Evolutionary conservation across 2,888 invertebrate species (phyloP).

Genomic region (Tenthredo mesomela): DNA sequence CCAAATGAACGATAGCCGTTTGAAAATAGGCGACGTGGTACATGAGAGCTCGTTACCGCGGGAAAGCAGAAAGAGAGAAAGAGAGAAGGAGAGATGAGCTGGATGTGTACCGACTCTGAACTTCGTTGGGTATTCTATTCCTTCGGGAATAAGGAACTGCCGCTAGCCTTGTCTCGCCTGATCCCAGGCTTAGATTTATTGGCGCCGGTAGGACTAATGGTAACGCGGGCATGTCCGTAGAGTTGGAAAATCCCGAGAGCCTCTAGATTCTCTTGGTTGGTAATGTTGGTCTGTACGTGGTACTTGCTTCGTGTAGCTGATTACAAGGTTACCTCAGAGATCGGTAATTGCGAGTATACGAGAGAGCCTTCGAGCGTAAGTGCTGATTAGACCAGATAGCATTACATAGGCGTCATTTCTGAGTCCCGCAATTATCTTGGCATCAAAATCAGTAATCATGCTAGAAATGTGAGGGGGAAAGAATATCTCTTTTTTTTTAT

Average conservation of each 20-base stretch:
- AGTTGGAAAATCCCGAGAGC: constrained; percentile 50
- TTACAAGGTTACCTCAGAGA: constrained; percentile 47
- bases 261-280: constrained; percentile 32
- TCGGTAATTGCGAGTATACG: constrained; percentile 46
- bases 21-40: constrained; percentile 72
- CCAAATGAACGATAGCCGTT: constrained; percentile 64
- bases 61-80: constrained; percentile 58
- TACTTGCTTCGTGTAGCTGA: constrained; percentile 45
- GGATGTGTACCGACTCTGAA: constrained; percentile 22
- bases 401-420: constrained; percentile 38
- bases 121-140: constrained; percentile 36
- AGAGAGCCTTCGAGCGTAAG: constrained; percentile 29
- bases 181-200: constrained; percentile 72
- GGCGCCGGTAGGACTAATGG: constrained; percentile 68
- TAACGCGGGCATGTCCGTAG: constrained; percentile 42
- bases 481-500: neutral
- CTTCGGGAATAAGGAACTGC: constrained; percentile 68
- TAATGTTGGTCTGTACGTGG: constrained; percentile 9
- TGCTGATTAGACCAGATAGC: constrained; percentile 41
- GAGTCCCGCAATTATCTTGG: constrained; percentile 40
- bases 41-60: constrained; percentile 75
- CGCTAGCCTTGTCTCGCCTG: constrained; percentile 63
- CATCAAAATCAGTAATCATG: constrained; percentile 29
- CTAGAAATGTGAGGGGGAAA: neutral
- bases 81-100: constrained; percentile 41